A percentile compares a stretch with the other conserved stretches of the same genome.
phyloP scores from a whole-genome alignment of 2,888 invertebrate species.

The Podotricha telesiphe region DNA sequence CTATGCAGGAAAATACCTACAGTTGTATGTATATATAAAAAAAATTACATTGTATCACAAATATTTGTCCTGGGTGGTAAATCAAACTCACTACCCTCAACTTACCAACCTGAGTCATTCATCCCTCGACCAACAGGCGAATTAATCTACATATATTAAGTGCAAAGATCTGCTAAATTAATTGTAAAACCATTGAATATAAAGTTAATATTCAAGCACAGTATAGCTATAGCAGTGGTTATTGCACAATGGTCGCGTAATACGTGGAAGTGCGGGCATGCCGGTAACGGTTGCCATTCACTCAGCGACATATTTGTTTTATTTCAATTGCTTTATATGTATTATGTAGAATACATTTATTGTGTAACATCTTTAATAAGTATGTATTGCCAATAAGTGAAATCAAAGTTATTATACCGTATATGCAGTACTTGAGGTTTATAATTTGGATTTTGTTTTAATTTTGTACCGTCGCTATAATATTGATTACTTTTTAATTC shows the following conservation, averaged over 20 bases:
- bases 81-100: background rate
- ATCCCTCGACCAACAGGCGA: background rate
- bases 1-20: too few relatives aligned
- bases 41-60: too few relatives aligned
- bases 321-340: background rate
- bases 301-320: constrained; percentile 34
- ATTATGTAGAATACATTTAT: background rate
- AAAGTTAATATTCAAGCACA: constrained; percentile 37
- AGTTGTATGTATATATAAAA: too few relatives aligned
- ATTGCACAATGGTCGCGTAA: constrained; percentile 63
- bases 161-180: background rate
- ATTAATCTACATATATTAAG: background rate
- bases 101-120: background rate
- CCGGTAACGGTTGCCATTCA: constrained; percentile 46
- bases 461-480: background rate
- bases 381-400: background rate
- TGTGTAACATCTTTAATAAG: constrained; percentile 12
- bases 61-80: too few relatives aligned
- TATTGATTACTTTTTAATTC: background rate
- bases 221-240: constrained; percentile 30
- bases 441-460: background rate
- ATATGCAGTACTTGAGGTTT: background rate
- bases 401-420: background rate
- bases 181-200: constrained; percentile 20
- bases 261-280: constrained; percentile 59